Conservation (phyloP, 2,113 vertebrate species). For the Hypomesus transpacificus region DNA sequence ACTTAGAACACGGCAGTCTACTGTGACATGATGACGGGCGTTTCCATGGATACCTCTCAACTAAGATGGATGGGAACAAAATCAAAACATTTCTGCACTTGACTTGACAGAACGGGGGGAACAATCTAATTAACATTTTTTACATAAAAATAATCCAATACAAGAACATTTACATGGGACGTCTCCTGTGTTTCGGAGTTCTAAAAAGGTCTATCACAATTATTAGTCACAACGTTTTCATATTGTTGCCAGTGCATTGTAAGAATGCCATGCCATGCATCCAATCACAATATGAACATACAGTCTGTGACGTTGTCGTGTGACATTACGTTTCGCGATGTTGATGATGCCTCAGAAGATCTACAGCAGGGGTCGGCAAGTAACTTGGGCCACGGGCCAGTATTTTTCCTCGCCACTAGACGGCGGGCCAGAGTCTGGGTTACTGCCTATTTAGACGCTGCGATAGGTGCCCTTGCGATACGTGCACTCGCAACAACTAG, state of each 20-base stretch:
- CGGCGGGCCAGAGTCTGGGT: no score
- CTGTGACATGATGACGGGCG: conserved; percentile 28
- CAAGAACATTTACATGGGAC: conserved; percentile 27
- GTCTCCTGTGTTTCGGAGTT: conserved; percentile 1
- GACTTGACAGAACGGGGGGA: conserved; percentile 36
- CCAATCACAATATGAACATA: conserved; percentile 4
- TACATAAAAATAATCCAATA: neutral
- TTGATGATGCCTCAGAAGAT: no score
- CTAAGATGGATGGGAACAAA: conserved; percentile 28
- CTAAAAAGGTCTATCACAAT: neutral
- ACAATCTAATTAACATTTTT: neutral
- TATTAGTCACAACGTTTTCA: conserved; percentile 1
- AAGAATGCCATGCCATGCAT: conserved; percentile 10
- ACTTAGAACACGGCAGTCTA: conserved; percentile 31
- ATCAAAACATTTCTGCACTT: conserved; percentile 35
- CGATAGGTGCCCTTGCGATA: no score
- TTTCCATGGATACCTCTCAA: conserved; percentile 29
- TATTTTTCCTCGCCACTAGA: no score
- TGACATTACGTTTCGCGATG: no score
- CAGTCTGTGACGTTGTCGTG: neutral
- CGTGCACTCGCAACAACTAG: no score
- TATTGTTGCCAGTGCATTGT: conserved; percentile 1
- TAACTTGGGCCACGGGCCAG: no score
- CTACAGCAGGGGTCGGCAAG: no score
- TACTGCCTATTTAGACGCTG: no score